These are phyloP conservation scores for Bombylius major DNA, from an alignment of 2,888 invertebrate genomes.

Conservation along the genomic window DNA sequence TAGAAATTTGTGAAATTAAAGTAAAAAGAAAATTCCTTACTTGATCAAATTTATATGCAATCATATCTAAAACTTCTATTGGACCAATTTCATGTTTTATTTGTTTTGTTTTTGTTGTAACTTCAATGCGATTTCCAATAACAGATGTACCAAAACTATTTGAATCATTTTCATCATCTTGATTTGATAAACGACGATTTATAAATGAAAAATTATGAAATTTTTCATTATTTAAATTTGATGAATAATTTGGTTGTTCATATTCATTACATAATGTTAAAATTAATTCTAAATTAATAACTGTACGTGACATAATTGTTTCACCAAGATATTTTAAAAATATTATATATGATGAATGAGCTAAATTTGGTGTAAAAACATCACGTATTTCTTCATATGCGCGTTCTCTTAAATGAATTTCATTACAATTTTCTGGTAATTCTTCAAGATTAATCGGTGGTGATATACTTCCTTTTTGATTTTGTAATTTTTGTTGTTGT, in stretches of 20 bases:
- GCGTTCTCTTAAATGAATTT: slow-evolving; percentile 17
- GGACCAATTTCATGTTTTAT: slow-evolving; percentile 21
- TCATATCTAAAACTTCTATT: slow-evolving; percentile 45
- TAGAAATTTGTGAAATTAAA: background rate
- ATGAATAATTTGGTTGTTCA: slow-evolving; percentile 40
- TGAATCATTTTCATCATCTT: slow-evolving; percentile 29
- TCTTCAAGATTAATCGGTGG: slow-evolving; percentile 34
- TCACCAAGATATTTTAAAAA: slow-evolving; percentile 63
- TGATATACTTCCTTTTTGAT: slow-evolving; percentile 47
- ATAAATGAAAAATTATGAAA: slow-evolving; percentile 1
- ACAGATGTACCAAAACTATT: slow-evolving; percentile 73
- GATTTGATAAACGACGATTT: background rate
- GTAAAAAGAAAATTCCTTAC: slow-evolving; percentile 15
- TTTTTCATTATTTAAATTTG: slow-evolving; percentile 6
- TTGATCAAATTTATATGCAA: slow-evolving; percentile 53
- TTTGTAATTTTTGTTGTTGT: slow-evolving; percentile 29
- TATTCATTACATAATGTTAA: slow-evolving; percentile 64
- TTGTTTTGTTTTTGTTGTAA: slow-evolving; percentile 28
- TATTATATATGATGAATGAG: slow-evolving; percentile 65
- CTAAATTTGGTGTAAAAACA: slow-evolving; percentile 76
- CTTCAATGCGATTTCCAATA: slow-evolving; percentile 77
- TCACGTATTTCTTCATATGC: slow-evolving; percentile 66
- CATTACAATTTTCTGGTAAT: background rate
- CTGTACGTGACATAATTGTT: slow-evolving; percentile 53
- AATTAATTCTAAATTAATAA: slow-evolving; percentile 68